Evolutionary conservation across 1,140 invertebrate species (phyloP), one percentile per base, ranked within the genome.

Genomic region (Pomacea maculata): DNA sequence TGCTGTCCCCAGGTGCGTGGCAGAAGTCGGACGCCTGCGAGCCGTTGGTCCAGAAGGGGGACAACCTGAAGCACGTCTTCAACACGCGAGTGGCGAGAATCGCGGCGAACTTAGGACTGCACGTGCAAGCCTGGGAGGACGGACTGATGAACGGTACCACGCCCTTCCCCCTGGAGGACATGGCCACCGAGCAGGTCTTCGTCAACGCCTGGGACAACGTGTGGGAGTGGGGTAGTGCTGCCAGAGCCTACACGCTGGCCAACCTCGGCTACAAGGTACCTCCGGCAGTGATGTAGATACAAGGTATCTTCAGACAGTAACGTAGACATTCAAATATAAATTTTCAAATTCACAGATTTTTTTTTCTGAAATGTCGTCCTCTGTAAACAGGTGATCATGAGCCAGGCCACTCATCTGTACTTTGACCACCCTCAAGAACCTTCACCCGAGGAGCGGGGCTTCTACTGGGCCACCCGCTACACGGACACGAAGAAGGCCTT

Each of bases 361-460:
- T 45, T 45, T 45, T 6, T 45, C 34, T 45, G 57, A 8, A 17
- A 61, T 61, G 57, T 61, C 11, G 9, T 61, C 34, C 34, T 45
- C 34, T 61, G 15, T 17, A 17, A 61, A 1, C 83, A 90, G 90
- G 90, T 91, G 14, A 83, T 91, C 4, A 65, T 91, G 17, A 78
- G 85, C 1, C 87, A 85, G 21, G 90, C 87, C 1, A 91, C 89
- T 0, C 88, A 89, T 79, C 81, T 88, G 57, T 91, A 89, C 77
- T 87, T 91, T 73, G 90, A 91, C 81, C 88, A 89, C 68, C 88
- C 90, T 8, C 85, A 90, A 34, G 90, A 91, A 76, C 88, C 89
- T 0, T 86, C 88, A 71, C 89, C 90, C 0, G 85, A 88, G 17
- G 90, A 91, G 71, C 80, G 88, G 63, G 89, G 89, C 15, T 86